A percentile compares a stretch with the other conserved stretches of the same genome.
Evolutionary conservation across 2,797 vertebrate species (phyloP).

Genomic region (Rhyacichthys aspro): DNA sequence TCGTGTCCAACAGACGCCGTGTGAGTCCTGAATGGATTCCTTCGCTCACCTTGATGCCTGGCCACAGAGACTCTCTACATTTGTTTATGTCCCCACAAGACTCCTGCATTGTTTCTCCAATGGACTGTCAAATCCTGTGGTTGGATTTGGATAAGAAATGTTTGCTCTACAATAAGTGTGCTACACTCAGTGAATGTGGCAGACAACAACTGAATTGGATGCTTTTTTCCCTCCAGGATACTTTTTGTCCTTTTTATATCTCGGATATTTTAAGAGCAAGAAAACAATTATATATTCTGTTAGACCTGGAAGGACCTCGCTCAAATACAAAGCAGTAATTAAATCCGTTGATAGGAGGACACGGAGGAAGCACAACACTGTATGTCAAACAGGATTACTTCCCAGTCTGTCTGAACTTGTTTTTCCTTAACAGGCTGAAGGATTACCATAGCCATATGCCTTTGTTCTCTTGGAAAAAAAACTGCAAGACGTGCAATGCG

Average conservation of each 20-base stretch:
- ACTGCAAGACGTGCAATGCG: constrained; percentile 52
- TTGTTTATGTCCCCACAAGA: constrained; percentile 33
- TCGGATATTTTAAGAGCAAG: constrained; percentile 10
- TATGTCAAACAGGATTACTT: constrained; percentile 58
- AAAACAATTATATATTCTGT: constrained; percentile 4
- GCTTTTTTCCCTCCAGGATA: constrained; percentile 1
- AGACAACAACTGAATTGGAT: constrained; percentile 3
- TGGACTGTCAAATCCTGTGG: constrained; percentile 18
- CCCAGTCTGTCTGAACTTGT: constrained; percentile 46
- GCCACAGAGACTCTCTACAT: constrained; percentile 35
- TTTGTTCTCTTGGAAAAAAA: constrained; percentile 60
- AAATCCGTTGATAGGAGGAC: constrained; percentile 39
- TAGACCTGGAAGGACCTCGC: constrained; percentile 23
- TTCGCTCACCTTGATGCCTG: constrained; percentile 50
- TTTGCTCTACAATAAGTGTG: constrained; percentile 17
- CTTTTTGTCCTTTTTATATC: constrained; percentile 6
- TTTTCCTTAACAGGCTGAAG: constrained; percentile 50
- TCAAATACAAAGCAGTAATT: constrained; percentile 24
- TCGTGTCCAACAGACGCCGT: constrained; percentile 35
- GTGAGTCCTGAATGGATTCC: constrained; percentile 32
- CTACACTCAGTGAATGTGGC: constrained; percentile 29
- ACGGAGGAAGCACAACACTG: constrained; percentile 29
- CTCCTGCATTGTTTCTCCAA: constrained; percentile 29
- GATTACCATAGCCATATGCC: constrained; percentile 47
- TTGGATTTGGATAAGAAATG: constrained; percentile 15